Percentiles rank a stretch among this genome's conserved stretches.
These are phyloP conservation scores for Ginglymostoma cirratum DNA, from an alignment of 2,113 vertebrate species.

Conservation along the genomic window DNA sequence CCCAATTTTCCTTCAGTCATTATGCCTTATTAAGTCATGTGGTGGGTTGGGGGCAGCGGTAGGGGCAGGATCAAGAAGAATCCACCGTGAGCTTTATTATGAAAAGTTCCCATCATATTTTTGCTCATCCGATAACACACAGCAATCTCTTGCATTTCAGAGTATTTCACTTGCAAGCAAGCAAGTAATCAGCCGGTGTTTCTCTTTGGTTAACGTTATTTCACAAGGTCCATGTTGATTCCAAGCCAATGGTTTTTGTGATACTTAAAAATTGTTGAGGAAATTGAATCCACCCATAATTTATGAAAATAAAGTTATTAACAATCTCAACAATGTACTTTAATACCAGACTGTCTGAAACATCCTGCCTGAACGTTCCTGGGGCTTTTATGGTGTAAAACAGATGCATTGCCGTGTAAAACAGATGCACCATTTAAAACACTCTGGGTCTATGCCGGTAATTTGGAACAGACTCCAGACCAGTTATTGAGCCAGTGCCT, in stretches of 20 bases:
- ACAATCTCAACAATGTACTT: not conserved
- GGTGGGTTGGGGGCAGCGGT: too few species aligned
- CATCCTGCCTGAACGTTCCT: not conserved
- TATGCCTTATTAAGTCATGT: not conserved
- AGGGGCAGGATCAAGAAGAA: not conserved
- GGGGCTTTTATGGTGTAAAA: not conserved
- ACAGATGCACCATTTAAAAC: not conserved
- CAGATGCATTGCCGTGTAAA: not conserved
- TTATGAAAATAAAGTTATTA: not conserved
- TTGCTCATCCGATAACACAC: not conserved
- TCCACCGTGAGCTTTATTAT: not conserved
- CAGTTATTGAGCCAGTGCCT: not conserved
- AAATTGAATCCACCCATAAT: not conserved
- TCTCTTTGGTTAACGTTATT: not conserved
- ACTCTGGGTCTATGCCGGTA: not conserved
- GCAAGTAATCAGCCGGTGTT: not conserved
- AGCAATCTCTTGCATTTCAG: not conserved
- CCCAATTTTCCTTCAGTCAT: not conserved
- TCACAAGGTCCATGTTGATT: not conserved
- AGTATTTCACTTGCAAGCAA: not conserved
- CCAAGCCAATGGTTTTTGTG: not conserved
- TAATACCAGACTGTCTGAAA: not conserved
- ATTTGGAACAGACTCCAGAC: not conserved
- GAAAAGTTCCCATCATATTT: not conserved
- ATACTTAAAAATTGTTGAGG: not conserved